phyloP scores from a whole-genome alignment of 2,797 vertebrate genomes.

The Periparus ater region DNA sequence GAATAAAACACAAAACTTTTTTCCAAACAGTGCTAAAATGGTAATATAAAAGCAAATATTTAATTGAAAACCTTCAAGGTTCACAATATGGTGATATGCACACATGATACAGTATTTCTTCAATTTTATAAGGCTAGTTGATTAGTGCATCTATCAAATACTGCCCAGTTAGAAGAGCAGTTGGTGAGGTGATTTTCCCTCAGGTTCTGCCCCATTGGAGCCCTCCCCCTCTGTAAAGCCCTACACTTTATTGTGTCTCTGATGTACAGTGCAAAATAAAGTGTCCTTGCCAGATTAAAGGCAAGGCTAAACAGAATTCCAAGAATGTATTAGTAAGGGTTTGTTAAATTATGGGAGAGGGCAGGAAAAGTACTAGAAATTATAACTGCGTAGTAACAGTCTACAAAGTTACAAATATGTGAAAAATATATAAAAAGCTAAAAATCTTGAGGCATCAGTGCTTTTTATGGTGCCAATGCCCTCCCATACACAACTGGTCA shows the following conservation, averaged over 20 bases:
- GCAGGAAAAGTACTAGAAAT: not conserved
- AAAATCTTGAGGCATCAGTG: not conserved
- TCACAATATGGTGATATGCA: not conserved
- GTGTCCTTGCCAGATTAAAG: not conserved
- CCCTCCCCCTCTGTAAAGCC: not conserved
- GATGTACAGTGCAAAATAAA: not conserved
- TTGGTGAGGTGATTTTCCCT: not conserved
- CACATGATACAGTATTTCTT: accelerated
- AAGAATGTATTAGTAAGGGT: not conserved
- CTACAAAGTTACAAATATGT: not conserved
- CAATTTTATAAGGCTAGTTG: not conserved
- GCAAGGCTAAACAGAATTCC: not conserved
- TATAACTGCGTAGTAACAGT: no score
- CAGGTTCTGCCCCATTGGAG: not conserved
- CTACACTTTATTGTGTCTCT: not conserved
- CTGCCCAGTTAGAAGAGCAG: not conserved
- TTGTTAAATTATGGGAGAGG: not conserved
- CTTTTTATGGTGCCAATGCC: not conserved
- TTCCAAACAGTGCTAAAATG: not conserved
- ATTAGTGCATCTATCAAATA: not conserved
- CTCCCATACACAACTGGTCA: not conserved
- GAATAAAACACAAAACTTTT: not conserved
- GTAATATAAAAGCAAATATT: not conserved
- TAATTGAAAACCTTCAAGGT: not conserved
- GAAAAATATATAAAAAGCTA: not conserved